Evolutionary conservation across 2,113 vertebrate species (phyloP).

Genomic region (Zosterops pallidus): DNA sequence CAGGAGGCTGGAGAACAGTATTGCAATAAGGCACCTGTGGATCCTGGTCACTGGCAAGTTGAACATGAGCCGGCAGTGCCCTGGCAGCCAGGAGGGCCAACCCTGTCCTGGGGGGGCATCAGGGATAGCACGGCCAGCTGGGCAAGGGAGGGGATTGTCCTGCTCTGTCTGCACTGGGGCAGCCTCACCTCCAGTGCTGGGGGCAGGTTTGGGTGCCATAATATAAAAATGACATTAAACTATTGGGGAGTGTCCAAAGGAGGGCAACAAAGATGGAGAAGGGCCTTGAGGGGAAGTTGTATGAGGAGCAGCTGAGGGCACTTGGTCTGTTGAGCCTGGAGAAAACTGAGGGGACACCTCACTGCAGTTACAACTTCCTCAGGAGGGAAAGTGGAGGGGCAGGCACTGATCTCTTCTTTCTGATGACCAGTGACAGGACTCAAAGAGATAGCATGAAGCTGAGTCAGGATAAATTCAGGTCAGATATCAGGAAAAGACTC

Average conservation of each 20-base stretch:
- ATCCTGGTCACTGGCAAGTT: not conserved
- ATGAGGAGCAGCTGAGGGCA: not conserved
- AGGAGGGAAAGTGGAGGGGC: not conserved
- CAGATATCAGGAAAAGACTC: not conserved
- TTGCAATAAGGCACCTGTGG: fast-evolving
- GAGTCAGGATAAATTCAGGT: not conserved
- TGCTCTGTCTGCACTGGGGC: fast-evolving
- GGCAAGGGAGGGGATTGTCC: not conserved
- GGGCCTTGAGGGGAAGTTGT: fast-evolving
- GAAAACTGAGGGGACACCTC: not conserved
- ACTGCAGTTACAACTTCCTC: not conserved
- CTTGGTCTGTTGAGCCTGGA: not conserved
- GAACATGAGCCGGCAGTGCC: not conserved
- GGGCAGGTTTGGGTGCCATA: not conserved
- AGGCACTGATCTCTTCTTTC: not conserved
- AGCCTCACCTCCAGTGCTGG: fast-evolving
- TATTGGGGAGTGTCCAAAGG: not conserved
- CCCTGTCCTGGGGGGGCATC: not conserved
- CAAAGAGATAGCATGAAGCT: not conserved
- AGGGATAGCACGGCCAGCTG: fast-evolving
- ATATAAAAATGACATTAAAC: not conserved
- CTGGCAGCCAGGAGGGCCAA: not conserved
- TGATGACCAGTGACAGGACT: not conserved
- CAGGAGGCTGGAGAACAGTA: not conserved
- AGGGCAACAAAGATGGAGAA: not conserved